Conservation (phyloP, 2,888 invertebrate genomes). For the Pharmacophagus antenor region DNA sequence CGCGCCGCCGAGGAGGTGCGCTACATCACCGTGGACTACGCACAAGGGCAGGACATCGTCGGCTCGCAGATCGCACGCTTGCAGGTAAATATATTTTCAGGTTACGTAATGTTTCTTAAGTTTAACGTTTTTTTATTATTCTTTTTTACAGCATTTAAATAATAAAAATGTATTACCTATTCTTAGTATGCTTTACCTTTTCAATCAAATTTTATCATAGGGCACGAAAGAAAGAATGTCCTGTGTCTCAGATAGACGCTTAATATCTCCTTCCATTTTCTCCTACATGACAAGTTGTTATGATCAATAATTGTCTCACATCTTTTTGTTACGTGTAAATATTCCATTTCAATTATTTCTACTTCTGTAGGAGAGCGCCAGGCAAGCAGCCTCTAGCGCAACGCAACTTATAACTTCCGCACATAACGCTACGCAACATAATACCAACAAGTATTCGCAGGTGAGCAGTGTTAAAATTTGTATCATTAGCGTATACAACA, state of each 20-base stretch:
- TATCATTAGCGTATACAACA: no score
- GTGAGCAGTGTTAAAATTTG: constrained; percentile 38
- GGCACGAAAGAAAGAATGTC: no score
- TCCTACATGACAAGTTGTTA: no score
- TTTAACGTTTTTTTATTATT: no score
- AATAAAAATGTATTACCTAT: no score
- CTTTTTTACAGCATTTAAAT: no score
- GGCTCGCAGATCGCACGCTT: constrained; percentile 80
- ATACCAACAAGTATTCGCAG: constrained; percentile 82
- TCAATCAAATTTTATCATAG: no score
- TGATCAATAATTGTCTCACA: no score
- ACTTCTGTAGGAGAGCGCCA: constrained; percentile 84
- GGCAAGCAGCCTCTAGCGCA: constrained; percentile 92
- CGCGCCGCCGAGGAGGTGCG: constrained; percentile 96
- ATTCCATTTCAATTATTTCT: not conserved
- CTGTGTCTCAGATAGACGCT: no score
- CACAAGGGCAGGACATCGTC: constrained; percentile 85
- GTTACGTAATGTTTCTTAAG: not conserved
- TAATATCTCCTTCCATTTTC: no score
- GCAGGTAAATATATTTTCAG: constrained; percentile 55
- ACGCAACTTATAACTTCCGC: constrained; percentile 95
- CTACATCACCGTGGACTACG: constrained; percentile 93
- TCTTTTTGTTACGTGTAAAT: not conserved
- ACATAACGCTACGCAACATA: constrained; percentile 89
- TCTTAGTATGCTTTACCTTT: no score